phyloP scores from a whole-genome alignment of 64 coral and sea anemone species.

The Porites lutea region DNA sequence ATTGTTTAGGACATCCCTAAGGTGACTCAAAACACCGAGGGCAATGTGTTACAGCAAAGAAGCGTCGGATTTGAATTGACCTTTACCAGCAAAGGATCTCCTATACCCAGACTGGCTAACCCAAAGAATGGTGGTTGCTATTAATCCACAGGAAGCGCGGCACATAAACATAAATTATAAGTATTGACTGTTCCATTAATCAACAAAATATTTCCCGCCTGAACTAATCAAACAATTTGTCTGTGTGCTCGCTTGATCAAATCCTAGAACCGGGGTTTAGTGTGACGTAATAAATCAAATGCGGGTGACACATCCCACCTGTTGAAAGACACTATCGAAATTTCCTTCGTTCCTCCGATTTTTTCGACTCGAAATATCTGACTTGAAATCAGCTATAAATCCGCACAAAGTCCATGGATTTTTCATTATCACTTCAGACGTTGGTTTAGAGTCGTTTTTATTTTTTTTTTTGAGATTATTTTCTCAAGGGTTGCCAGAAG shows the following conservation, averaged over 20 bases:
- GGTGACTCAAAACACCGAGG: too few relatives aligned
- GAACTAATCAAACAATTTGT: background rate
- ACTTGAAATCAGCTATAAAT: constrained; percentile 33
- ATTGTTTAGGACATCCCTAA: too few relatives aligned
- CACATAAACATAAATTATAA: too few relatives aligned
- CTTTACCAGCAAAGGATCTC: too few relatives aligned
- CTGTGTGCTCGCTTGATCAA: background rate
- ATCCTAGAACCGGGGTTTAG: background rate
- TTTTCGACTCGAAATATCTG: background rate
- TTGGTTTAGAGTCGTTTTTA: background rate
- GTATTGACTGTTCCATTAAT: too few relatives aligned
- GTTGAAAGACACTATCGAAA: constrained; percentile 17
- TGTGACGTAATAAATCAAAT: constrained; percentile 46
- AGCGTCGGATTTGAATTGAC: too few relatives aligned
- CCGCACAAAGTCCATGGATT: background rate
- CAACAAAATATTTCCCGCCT: too few relatives aligned
- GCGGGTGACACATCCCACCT: constrained; percentile 34
- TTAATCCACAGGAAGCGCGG: too few relatives aligned
- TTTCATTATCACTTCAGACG: background rate
- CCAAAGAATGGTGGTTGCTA: too few relatives aligned
- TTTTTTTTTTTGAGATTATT: background rate
- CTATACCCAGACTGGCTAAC: too few relatives aligned
- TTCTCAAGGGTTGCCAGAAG: background rate
- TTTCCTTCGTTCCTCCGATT: background rate
- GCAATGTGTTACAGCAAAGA: too few relatives aligned